These are phyloP conservation scores for Ctenicera cuprea DNA, from an alignment of 2,888 invertebrate species.

Conservation along the genomic window DNA sequence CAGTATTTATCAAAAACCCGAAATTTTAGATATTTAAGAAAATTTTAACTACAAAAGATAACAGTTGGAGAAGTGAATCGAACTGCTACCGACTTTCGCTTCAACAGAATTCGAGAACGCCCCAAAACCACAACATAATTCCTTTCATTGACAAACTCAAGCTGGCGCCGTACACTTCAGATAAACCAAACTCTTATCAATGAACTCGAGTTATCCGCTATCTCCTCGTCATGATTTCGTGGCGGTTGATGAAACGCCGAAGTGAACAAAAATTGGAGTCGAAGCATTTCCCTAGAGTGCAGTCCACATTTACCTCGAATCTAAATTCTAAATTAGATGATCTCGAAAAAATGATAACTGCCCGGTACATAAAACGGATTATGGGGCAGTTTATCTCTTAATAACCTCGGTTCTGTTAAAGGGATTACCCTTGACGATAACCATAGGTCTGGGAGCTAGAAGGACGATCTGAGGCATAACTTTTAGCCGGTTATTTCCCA, in stretches of 20 bases:
- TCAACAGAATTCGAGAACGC: background rate
- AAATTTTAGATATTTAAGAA: no score
- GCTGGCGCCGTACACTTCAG: constrained; percentile 8
- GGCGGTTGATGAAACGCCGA: background rate
- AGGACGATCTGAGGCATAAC: constrained; percentile 44
- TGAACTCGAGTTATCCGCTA: constrained; percentile 26
- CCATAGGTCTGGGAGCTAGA: constrained; percentile 14
- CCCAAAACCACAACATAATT: constrained; percentile 6
- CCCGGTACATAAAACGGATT: constrained; percentile 14
- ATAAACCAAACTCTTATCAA: constrained; percentile 26
- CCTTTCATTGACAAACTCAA: constrained; percentile 15
- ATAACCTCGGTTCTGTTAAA: constrained; percentile 37
- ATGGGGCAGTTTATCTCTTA: constrained; percentile 34
- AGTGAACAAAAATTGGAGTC: background rate
- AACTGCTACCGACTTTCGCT: background rate
- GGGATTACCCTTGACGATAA: constrained; percentile 45
- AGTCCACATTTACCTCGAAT: constrained; percentile 23
- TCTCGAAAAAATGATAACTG: constrained; percentile 29
- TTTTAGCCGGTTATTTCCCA: constrained; percentile 63
- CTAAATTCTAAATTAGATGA: constrained; percentile 26
- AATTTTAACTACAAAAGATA: no score
- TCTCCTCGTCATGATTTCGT: constrained; percentile 3
- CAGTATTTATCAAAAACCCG: no score
- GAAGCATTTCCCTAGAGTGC: constrained; percentile 4
- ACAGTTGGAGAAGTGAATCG: no score